A percentile compares a stretch with the other conserved stretches of the same genome.
Conservation (phyloP, 2,113 vertebrate species). For the Oostethus manadensis region DNA sequence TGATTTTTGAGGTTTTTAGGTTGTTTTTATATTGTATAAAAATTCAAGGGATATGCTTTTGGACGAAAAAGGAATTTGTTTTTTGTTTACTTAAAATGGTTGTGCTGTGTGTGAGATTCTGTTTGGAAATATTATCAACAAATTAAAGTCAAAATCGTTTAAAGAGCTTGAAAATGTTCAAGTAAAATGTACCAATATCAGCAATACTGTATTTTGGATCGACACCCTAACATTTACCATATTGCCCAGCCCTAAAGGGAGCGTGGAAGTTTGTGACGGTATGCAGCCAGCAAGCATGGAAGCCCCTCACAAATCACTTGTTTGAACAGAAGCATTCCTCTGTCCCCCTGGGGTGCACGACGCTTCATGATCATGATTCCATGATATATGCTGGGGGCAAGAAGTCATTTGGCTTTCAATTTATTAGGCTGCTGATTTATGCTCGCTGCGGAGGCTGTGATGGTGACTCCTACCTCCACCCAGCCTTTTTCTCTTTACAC, state of each 20-base stretch:
- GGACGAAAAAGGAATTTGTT: too few relatives aligned
- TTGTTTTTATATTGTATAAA: too few relatives aligned
- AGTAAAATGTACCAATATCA: too few relatives aligned
- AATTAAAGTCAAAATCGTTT: too few relatives aligned
- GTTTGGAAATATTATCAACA: too few relatives aligned
- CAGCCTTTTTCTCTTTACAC: slow-evolving; percentile 48
- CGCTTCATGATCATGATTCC: slow-evolving; percentile 51
- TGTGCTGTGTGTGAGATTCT: too few relatives aligned
- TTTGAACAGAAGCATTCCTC: slow-evolving; percentile 76
- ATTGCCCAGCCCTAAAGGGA: background rate
- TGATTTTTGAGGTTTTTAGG: too few relatives aligned
- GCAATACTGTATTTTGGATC: too few relatives aligned
- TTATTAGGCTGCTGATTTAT: slow-evolving; percentile 87
- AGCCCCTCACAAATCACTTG: slow-evolving; percentile 69
- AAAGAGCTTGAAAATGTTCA: too few relatives aligned
- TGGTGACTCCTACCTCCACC: slow-evolving; percentile 71
- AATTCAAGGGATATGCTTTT: too few relatives aligned
- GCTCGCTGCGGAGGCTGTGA: slow-evolving; percentile 77
- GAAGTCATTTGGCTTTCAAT: slow-evolving; percentile 74
- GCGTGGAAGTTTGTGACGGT: slow-evolving; percentile 14
- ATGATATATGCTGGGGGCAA: slow-evolving; percentile 72
- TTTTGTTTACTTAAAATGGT: too few relatives aligned
- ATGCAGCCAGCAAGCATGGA: slow-evolving; percentile 32
- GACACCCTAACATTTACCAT: too few relatives aligned
- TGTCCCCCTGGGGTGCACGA: slow-evolving; percentile 68